These are phyloP conservation scores for Otus sunia DNA, from an alignment of 2,113 vertebrate genomes.

Conservation along the genomic window DNA sequence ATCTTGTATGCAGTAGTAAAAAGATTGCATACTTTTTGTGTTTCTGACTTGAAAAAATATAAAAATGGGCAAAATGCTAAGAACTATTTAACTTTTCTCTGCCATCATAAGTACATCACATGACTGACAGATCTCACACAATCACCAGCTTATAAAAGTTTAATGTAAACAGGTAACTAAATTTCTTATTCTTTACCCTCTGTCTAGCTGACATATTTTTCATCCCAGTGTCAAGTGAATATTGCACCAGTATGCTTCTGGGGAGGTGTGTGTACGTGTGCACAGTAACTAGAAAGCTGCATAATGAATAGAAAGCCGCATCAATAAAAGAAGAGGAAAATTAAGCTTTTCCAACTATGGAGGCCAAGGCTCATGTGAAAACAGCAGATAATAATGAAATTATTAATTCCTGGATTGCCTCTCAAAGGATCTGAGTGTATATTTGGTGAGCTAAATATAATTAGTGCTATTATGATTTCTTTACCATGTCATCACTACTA, in stretches of 20 bases:
- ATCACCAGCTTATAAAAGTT: background rate
- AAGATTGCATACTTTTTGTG: background rate
- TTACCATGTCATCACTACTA: background rate
- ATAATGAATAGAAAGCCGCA: background rate
- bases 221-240: background rate
- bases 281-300: background rate
- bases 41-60: background rate
- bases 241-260: background rate
- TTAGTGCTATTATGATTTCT: background rate
- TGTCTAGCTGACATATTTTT: background rate
- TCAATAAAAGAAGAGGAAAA: background rate
- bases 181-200: background rate
- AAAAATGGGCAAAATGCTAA: background rate
- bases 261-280: too few relatives aligned
- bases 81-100: background rate
- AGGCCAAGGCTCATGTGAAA: background rate
- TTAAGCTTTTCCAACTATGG: background rate
- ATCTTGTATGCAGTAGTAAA: background rate
- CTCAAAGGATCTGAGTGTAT: background rate
- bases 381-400: background rate
- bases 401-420: background rate
- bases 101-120: background rate
- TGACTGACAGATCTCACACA: background rate
- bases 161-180: background rate
- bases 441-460: background rate